phyloP scores from a whole-genome alignment of 2,113 vertebrate species.

The Myotis davidii region DNA sequence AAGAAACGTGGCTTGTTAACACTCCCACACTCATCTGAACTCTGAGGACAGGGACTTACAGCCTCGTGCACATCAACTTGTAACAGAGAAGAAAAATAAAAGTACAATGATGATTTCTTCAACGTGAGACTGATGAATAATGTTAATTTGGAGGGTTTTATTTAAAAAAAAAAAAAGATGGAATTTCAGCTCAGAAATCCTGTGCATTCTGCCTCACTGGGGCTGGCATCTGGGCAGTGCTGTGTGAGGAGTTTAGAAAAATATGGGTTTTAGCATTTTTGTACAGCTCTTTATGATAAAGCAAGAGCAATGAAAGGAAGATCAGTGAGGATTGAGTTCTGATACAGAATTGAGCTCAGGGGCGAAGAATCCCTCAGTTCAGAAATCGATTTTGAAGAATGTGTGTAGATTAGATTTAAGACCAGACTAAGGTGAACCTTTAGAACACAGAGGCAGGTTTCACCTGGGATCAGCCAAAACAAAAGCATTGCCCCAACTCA shows the following conservation, averaged over 20 bases:
- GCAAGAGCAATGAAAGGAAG: conserved; percentile 13
- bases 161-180: conserved; percentile 8
- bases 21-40: conserved; percentile 77
- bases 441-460: conserved; percentile 22
- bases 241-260: background rate
- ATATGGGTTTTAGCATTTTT: background rate
- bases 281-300: conserved; percentile 39
- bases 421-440: conserved; percentile 27
- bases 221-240: conserved; percentile 23
- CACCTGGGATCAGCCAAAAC: conserved; percentile 3
- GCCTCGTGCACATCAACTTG: conserved; percentile 29
- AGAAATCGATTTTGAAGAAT: conserved; percentile 64
- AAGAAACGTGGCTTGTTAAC: conserved; percentile 76
- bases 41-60: conserved; percentile 68
- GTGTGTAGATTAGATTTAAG: conserved; percentile 31
- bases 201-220: conserved; percentile 57
- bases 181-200: conserved; percentile 53
- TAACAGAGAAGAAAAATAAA: conserved; percentile 75
- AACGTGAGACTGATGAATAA: conserved; percentile 45
- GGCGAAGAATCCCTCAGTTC: conserved; percentile 23
- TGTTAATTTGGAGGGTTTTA: conserved; percentile 66
- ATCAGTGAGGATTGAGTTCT: background rate
- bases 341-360: conserved; percentile 11
- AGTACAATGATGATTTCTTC: conserved; percentile 59
- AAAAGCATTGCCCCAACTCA: conserved; percentile 27